A percentile compares a stretch with the other conserved stretches of the same genome.
Evolutionary conservation across 2,888 invertebrate species (phyloP).

Genomic region (Drosophila subsilvestris): DNA sequence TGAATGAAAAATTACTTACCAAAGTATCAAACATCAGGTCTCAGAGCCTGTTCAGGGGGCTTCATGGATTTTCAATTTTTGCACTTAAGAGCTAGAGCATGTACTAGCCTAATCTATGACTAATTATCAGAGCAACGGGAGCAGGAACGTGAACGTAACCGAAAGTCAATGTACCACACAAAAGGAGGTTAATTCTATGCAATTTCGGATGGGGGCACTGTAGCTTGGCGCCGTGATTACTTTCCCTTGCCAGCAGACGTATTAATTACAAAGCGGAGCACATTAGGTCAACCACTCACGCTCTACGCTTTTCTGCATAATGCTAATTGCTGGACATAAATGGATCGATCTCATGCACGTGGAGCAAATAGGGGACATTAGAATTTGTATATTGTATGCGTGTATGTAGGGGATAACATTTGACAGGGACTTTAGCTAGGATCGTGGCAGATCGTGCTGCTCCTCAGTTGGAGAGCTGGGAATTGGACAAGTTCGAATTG

Average conservation of each 20-base stretch:
- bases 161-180: slow-evolving; percentile 41
- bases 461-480: slow-evolving; percentile 61
- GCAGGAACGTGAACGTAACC: slow-evolving; percentile 8
- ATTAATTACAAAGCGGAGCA: slow-evolving; percentile 47
- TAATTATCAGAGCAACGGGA: slow-evolving; percentile 41
- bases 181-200: slow-evolving; percentile 52
- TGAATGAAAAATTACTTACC: slow-evolving; percentile 58
- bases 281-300: slow-evolving; percentile 30
- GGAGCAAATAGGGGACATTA: slow-evolving; percentile 22
- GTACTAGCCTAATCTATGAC: slow-evolving; percentile 44
- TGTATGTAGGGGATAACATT: slow-evolving; percentile 46
- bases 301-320: slow-evolving; percentile 6
- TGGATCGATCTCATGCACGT: slow-evolving; percentile 5
- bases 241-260: slow-evolving; percentile 33
- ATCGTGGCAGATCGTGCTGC: slow-evolving; percentile 1
- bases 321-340: slow-evolving; percentile 30
- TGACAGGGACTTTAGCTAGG: slow-evolving; percentile 31
- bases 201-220: slow-evolving; percentile 26
- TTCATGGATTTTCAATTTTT: slow-evolving; percentile 49
- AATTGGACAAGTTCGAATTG: slow-evolving; percentile 64
- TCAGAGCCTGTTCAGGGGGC: neutral
- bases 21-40: slow-evolving; percentile 23
- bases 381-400: slow-evolving; percentile 43
- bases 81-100: slow-evolving; percentile 3
- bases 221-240: slow-evolving; percentile 31